Evolutionary conservation across 2,888 invertebrate species (phyloP).

Genomic region (Drosophila phalerata): DNA sequence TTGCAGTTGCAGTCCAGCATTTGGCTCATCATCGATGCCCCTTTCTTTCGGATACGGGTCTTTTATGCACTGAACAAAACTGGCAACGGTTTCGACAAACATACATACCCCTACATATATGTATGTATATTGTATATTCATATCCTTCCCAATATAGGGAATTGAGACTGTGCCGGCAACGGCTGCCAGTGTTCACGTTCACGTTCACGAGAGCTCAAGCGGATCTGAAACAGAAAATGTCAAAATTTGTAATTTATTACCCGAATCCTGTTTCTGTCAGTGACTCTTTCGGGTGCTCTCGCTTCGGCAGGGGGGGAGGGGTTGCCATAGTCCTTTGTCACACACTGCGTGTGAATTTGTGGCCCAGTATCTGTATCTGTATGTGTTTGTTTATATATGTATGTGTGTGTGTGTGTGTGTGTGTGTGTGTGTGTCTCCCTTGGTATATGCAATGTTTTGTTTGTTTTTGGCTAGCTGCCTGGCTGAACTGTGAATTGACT

Average conservation of each 20-base stretch:
- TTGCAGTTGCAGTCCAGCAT: conserved; percentile 51
- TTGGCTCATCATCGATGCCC: conserved; percentile 49
- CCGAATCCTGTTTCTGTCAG: conserved; percentile 85
- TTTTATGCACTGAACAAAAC: conserved; percentile 45
- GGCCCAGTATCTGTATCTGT: conserved; percentile 40
- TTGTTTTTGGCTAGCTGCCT: conserved; percentile 61
- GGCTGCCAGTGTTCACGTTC: conserved; percentile 58
- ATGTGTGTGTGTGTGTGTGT: conserved; percentile 24
- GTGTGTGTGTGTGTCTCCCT: conserved; percentile 49
- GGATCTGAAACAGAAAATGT: conserved; percentile 85
- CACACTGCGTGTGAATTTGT: conserved; percentile 77
- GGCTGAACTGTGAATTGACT: conserved; percentile 74
- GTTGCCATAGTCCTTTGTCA: conserved; percentile 67
- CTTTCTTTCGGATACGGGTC: conserved; percentile 28
- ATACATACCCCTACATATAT: conserved; percentile 14
- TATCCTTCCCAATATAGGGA: conserved; percentile 11
- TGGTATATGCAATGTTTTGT: conserved; percentile 59
- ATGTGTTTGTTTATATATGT: no score
- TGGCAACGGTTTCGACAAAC: conserved; percentile 26
- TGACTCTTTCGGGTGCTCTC: conserved; percentile 77
- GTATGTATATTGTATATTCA: conserved; percentile 2
- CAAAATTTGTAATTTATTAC: conserved; percentile 86
- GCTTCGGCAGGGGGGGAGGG: conserved; percentile 45
- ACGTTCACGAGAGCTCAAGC: conserved; percentile 78
- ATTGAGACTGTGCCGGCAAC: conserved; percentile 32